A percentile compares a stretch with the other conserved stretches of the same genome.
These are phyloP conservation scores for Rhabditoides inermis DNA, from an alignment of 2,888 invertebrate species.

Conservation along the genomic window DNA sequence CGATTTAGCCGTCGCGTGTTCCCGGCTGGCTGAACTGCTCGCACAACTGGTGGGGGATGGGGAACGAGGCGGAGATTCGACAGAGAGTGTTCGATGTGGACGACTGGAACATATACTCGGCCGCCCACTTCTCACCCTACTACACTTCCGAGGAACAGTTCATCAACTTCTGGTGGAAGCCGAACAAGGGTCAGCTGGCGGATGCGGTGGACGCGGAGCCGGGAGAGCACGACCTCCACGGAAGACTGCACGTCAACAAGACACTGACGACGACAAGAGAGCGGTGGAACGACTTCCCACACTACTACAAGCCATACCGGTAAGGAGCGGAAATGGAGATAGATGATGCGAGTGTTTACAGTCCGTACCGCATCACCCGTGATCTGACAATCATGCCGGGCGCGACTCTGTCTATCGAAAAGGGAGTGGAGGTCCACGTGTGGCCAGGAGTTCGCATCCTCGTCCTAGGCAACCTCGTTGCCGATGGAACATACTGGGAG, in stretches of 20 bases:
- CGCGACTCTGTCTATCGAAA: slow-evolving; percentile 73
- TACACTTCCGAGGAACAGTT: slow-evolving; percentile 65
- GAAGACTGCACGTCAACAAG: slow-evolving; percentile 43
- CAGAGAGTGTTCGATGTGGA: slow-evolving; percentile 62
- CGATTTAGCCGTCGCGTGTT: no score
- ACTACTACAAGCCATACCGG: slow-evolving; percentile 28
- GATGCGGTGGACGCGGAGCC: slow-evolving; percentile 35
- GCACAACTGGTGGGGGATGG: slow-evolving; percentile 94
- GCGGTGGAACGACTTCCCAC: slow-evolving; percentile 39
- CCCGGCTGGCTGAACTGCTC: slow-evolving; percentile 70
- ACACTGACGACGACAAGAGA: slow-evolving; percentile 37
- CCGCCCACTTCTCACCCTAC: slow-evolving; percentile 81
- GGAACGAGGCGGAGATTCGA: slow-evolving; percentile 64
- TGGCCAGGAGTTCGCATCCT: slow-evolving; percentile 70
- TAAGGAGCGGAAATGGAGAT: not conserved
- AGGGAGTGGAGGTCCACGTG: slow-evolving; percentile 75
- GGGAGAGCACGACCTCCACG: slow-evolving; percentile 40
- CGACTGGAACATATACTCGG: slow-evolving; percentile 95
- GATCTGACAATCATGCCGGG: slow-evolving; percentile 96
- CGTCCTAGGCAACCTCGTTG: slow-evolving; percentile 76
- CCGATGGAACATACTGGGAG: slow-evolving; percentile 69
- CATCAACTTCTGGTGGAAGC: slow-evolving; percentile 49
- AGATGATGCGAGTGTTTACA: slow-evolving; percentile 5
- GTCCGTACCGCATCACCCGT: slow-evolving; percentile 71
- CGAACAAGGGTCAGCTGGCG: slow-evolving; percentile 38